Evolutionary conservation across 2,113 vertebrate genomes (phyloP).

Genomic region (Zapornia atra): DNA sequence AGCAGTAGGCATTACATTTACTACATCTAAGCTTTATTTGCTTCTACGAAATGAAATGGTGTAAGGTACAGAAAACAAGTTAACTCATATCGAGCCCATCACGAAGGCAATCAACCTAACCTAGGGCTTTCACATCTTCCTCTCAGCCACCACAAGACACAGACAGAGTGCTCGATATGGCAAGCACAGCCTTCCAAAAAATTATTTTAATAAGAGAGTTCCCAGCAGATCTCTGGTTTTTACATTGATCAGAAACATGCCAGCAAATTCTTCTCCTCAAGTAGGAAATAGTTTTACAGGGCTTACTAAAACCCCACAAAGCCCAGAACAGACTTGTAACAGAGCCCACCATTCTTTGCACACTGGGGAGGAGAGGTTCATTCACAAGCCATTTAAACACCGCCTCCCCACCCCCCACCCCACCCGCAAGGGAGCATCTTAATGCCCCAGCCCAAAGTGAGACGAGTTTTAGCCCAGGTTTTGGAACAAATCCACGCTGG

Average conservation of each 20-base stretch:
- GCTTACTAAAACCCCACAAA: neutral
- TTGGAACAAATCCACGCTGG: neutral
- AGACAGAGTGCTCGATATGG: neutral
- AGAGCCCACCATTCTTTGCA: neutral
- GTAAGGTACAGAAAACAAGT: constrained; percentile 11
- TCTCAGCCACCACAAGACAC: neutral
- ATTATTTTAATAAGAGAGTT: neutral
- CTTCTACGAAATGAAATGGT: constrained; percentile 12
- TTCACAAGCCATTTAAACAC: neutral
- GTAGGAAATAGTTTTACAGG: neutral
- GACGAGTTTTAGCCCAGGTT: neutral
- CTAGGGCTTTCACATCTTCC: neutral
- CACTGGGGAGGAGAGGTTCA: neutral
- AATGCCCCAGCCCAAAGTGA: neutral
- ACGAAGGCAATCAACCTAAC: constrained; percentile 13
- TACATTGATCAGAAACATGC: neutral
- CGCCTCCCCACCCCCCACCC: too few relatives aligned
- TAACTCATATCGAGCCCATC: neutral
- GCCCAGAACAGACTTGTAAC: neutral
- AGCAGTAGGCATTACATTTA: constrained; percentile 12
- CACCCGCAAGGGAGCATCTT: neutral
- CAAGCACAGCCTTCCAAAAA: neutral
- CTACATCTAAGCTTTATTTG: constrained; percentile 26
- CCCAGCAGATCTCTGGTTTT: neutral
- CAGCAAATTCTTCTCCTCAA: neutral